Evolutionary conservation across 1,140 invertebrate species (phyloP).

Genomic region (Euwallacea fornicatus): DNA sequence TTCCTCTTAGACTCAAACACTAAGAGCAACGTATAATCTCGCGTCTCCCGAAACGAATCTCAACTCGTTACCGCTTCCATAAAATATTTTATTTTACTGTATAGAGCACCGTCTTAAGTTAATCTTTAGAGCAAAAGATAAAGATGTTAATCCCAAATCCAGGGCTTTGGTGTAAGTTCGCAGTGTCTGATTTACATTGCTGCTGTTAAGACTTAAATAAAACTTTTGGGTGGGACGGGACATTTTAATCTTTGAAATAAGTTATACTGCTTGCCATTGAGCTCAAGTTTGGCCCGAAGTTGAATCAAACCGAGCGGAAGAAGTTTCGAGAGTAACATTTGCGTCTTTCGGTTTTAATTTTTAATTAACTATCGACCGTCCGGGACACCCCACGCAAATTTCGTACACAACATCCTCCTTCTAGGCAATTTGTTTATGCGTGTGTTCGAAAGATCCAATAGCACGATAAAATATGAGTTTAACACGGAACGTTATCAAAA

Average conservation of each 20-base stretch:
- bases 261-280: slow-evolving; percentile 11
- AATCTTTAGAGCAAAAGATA: slow-evolving; percentile 28
- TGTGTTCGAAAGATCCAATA: slow-evolving; percentile 30
- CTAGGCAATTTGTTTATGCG: slow-evolving; percentile 23
- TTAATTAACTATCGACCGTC: background rate
- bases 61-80: slow-evolving; percentile 13
- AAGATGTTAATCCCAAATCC: slow-evolving; percentile 31
- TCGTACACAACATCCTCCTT: background rate
- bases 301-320: slow-evolving; percentile 1
- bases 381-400: background rate
- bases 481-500: slow-evolving; percentile 33
- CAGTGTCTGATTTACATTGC: slow-evolving; percentile 28
- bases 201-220: slow-evolving; percentile 29
- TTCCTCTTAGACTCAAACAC: background rate
- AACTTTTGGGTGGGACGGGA: slow-evolving; percentile 16
- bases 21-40: background rate
- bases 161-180: slow-evolving; percentile 22
- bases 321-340: background rate
- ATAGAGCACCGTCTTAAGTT: slow-evolving; percentile 22
- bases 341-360: too few relatives aligned
- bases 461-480: slow-evolving; percentile 29
- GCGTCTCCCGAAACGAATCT: slow-evolving; percentile 5
- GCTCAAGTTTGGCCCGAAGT: slow-evolving; percentile 4
- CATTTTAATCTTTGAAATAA: slow-evolving; percentile 24
- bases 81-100: slow-evolving; percentile 27